Evolutionary conservation across 2,888 invertebrate species (phyloP), one percentile per base, ranked within the genome.

Genomic region (Empis livida): DNA sequence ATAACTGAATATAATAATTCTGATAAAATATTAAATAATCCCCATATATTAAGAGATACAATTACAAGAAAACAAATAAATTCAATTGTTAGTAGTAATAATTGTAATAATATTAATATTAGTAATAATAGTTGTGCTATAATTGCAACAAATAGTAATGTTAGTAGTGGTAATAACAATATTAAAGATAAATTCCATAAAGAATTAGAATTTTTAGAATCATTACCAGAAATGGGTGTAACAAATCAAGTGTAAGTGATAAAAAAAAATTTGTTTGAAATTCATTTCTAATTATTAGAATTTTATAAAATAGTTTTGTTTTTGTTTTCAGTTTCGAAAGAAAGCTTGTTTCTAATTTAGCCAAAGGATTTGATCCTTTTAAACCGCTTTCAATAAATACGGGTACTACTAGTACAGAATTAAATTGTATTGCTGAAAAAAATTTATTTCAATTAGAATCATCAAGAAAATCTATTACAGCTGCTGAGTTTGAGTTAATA

Each of bases 201-300:
- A 55, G 65, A 65, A 38, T 54, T 63, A 51, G 64, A 65, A 50
- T 67, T 61, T 51, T 59, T 64, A 52, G 67, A 66, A 55, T 59
- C 67, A 17, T 56, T 67, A 43, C 63, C 64, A 45, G 67, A 67
- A 54, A 65, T 65, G 44, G 67, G 67, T 20, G 67, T 67, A n/a
- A 67, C 64, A 47, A 67, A 67, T 48, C 64, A 67, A 60, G 67
- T 67, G 67, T 67, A 60, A 60, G 63, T 53, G 20, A 5, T 35
- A 35, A 3, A 35, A n/a, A 35, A n/a, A 35, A 35, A 35, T 8
- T 10, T 46, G 11, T 5, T 16, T 10, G 39, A 10, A 27, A 27
- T 40, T 5, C 31, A 10, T 11, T 10, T 37, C 16, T 5, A 10
- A 35, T 43, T n/a, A n/a, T n/a, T n/a, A n/a, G n/a, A n/a, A n/a